Conservation (phyloP, 2,888 invertebrate species). For the Harpalus rubripes region DNA sequence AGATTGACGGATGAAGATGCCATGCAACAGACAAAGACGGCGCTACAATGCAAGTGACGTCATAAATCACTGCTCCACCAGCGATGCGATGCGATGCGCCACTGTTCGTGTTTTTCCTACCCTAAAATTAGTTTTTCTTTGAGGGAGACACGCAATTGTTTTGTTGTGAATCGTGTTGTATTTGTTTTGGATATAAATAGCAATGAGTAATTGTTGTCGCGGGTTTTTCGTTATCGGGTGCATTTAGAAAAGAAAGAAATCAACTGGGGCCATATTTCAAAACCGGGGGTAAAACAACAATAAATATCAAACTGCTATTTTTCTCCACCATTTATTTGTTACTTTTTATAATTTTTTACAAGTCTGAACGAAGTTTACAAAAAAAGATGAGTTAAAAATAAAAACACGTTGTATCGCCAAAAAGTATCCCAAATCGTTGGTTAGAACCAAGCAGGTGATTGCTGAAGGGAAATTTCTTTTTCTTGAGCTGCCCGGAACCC, state of each 20-base stretch:
- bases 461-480: too few species aligned
- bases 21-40: neutral
- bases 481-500: too few species aligned
- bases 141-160: conserved; percentile 25
- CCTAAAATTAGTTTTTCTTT: conserved; percentile 42
- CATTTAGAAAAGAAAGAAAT: neutral
- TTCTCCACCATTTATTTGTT: too few species aligned
- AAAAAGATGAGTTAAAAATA: too few species aligned
- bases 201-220: conserved; percentile 5
- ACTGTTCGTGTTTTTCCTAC: conserved; percentile 18
- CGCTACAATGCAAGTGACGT: conserved; percentile 17
- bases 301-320: neutral
- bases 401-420: too few species aligned
- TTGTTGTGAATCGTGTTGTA: conserved; percentile 19
- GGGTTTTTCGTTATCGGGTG: neutral
- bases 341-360: too few species aligned
- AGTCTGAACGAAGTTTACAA: too few species aligned
- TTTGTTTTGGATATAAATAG: conserved; percentile 12
- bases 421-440: too few species aligned
- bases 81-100: conserved; percentile 13
- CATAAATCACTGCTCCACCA: conserved; percentile 10
- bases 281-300: neutral
- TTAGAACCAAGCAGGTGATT: too few species aligned
- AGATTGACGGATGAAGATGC: conserved; percentile 23
- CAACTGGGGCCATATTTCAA: neutral